Evolutionary conservation across 2,113 vertebrate genomes (phyloP).

Genomic region (Semnornis frantzii): DNA sequence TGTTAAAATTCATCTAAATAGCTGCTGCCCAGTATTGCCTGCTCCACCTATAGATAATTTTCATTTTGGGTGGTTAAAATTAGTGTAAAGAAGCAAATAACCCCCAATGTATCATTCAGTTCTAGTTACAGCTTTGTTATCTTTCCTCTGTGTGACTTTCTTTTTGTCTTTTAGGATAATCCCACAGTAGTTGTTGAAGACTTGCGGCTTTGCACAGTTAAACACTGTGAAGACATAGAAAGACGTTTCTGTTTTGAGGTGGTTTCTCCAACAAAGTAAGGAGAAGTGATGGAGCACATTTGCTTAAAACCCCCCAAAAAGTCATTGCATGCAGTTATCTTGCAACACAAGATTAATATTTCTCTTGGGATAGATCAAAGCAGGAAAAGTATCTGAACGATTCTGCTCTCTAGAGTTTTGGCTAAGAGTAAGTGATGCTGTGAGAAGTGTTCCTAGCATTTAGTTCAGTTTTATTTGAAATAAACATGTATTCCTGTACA

Average conservation of each 20-base stretch:
- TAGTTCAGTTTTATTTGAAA: background rate
- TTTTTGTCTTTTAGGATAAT: slow-evolving; percentile 81
- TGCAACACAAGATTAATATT: background rate
- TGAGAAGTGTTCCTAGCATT: background rate
- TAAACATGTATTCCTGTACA: background rate
- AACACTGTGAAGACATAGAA: slow-evolving; percentile 96
- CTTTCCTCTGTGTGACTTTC: background rate
- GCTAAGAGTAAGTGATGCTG: background rate
- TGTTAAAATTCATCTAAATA: background rate
- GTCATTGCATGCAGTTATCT: background rate
- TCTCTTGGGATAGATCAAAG: slow-evolving; percentile 9
- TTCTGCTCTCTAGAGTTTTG: background rate
- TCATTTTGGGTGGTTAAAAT: background rate
- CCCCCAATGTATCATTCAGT: too few species aligned
- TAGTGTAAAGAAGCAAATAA: background rate
- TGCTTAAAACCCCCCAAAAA: background rate
- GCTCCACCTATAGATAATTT: background rate
- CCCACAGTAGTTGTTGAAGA: slow-evolving; percentile 98
- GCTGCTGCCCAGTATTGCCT: background rate
- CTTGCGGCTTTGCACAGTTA: slow-evolving; percentile 92
- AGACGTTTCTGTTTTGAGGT: slow-evolving; percentile 98
- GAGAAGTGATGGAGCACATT: slow-evolving; percentile 39
- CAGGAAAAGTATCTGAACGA: slow-evolving; percentile 15
- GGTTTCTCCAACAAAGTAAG: slow-evolving; percentile 96
- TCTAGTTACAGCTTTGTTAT: background rate